Conservation (phyloP, 2,888 invertebrate genomes). For the Hypena proboscidalis region DNA sequence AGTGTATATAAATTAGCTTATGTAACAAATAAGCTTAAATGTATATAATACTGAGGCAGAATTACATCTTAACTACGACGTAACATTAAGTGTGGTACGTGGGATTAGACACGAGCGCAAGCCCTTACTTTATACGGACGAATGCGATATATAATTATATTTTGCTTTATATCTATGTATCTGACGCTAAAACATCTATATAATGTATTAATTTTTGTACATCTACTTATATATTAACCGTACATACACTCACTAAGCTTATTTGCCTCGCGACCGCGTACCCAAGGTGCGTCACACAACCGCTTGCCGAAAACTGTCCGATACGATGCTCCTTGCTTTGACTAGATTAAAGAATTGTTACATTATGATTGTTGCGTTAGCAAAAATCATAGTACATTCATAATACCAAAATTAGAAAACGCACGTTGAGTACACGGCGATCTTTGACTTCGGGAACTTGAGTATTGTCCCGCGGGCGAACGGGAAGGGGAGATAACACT, state of each 20-base stretch:
- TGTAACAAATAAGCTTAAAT: constrained; percentile 85
- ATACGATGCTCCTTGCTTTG: constrained; percentile 45
- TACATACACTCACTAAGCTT: constrained; percentile 85
- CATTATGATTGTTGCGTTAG: constrained; percentile 43
- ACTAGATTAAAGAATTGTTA: constrained; percentile 63
- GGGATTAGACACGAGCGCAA: constrained; percentile 84
- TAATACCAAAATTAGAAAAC: constrained; percentile 45
- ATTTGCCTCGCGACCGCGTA: constrained; percentile 70
- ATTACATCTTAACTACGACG: constrained; percentile 85
- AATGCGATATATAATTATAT: constrained; percentile 85
- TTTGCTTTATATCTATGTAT: constrained; percentile 85
- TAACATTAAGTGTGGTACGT: constrained; percentile 83
- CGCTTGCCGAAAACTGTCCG: constrained; percentile 43
- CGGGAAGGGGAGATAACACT: constrained; percentile 41
- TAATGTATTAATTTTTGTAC: constrained; percentile 86
- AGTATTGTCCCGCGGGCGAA: constrained; percentile 81
- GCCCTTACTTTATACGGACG: constrained; percentile 85
- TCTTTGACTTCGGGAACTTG: constrained; percentile 64
- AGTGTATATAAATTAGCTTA: constrained; percentile 85
- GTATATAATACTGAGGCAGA: constrained; percentile 86
- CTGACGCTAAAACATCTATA: constrained; percentile 86
- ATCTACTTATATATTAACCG: constrained; percentile 84
- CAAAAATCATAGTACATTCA: constrained; percentile 43
- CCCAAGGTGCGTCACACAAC: constrained; percentile 72
- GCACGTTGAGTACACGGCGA: constrained; percentile 75